Base-by-base conservation (phyloP, 2,113 vertebrate genomes). In the Tragelaphus imberbis region DNA sequence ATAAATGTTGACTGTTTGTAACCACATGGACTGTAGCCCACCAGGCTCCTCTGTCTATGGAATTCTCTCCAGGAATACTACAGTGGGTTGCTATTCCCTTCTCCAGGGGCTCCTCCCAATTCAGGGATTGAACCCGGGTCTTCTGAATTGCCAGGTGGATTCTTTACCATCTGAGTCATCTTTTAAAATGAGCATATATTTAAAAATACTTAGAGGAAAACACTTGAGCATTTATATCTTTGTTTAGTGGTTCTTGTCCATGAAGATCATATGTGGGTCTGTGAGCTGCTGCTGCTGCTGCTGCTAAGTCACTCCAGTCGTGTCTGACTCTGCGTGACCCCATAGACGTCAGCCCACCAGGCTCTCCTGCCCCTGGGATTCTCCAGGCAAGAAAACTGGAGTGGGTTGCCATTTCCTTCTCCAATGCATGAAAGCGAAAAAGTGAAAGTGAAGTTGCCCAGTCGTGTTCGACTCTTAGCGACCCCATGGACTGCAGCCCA, bases 101-200 rank as follows among this genome's bases (percentile, higher is more conserved):
- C n/a, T 71, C n/a, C 65, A 71, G 65, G 65, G 65, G 65, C n/a
- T 71, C 17, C n/a, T 71, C 17, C 65, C 65, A 68, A 40, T 71
- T 19, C 68, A 40, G n/a, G 68, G n/a, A 75, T 36, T 75, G 68
- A 75, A 40, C 68, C 68, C 0, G 0, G 5, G n/a, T 75, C 0
- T 40, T n/a, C n/a, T 25, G n/a, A 40, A 23, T 75, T 75, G 68
- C 68, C 68, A 40, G 19, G 10, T 36, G n/a, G 68, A 23, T 23
- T 75, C 68, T 75, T 23, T 75, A 23, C n/a, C n/a, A 75, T 40
- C 68, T 75, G 19, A 40, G n/a, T 36, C 53, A 80, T 75, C 47
- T 87, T 91, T 75, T 53, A 75, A 95, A 97, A 84, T 49, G 55
- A 65, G 79, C 23, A 55, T 28, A 59, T n/a, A 13, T 30, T 96